Evolutionary conservation across 2,888 invertebrate genomes (phyloP).

Genomic region (Calameuta pallipes): DNA sequence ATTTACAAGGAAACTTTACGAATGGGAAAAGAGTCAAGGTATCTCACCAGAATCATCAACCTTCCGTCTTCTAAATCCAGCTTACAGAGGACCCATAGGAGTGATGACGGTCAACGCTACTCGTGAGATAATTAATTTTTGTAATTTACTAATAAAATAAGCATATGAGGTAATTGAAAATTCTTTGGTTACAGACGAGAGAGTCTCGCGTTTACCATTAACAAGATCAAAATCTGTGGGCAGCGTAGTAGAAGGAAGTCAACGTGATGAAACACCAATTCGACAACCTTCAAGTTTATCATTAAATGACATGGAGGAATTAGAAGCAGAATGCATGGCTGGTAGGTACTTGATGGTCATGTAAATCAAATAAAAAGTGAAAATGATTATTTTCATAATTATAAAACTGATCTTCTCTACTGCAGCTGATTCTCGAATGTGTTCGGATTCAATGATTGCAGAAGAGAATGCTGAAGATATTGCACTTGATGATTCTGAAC

Average conservation of each 20-base stretch:
- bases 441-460: conserved; percentile 45
- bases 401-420: not conserved
- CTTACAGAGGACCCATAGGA: conserved; percentile 5
- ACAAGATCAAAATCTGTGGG: conserved; percentile 83
- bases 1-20: conserved; percentile 89
- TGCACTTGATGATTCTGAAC: conserved; percentile 67
- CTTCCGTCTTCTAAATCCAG: conserved; percentile 79
- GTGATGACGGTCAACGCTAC: conserved; percentile 12
- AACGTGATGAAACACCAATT: conserved; percentile 67
- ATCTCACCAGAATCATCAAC: conserved; percentile 89
- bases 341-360: not conserved
- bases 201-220: conserved; percentile 53
- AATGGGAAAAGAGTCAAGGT: conserved; percentile 91
- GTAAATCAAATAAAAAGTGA: not conserved
- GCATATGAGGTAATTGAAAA: not conserved
- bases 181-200: conserved; percentile 30
- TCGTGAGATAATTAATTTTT: conserved; percentile 10
- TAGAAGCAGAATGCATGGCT: conserved; percentile 67
- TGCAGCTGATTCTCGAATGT: conserved; percentile 48
- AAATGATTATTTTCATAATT: conserved; percentile 10
- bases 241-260: conserved; percentile 73
- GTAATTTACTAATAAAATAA: not conserved
- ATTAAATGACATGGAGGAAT: conserved; percentile 77
- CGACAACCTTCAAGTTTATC: conserved; percentile 79
- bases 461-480: conserved; percentile 45